phyloP scores from a whole-genome alignment of 2,888 invertebrate genomes.

The Idaea biselata region DNA sequence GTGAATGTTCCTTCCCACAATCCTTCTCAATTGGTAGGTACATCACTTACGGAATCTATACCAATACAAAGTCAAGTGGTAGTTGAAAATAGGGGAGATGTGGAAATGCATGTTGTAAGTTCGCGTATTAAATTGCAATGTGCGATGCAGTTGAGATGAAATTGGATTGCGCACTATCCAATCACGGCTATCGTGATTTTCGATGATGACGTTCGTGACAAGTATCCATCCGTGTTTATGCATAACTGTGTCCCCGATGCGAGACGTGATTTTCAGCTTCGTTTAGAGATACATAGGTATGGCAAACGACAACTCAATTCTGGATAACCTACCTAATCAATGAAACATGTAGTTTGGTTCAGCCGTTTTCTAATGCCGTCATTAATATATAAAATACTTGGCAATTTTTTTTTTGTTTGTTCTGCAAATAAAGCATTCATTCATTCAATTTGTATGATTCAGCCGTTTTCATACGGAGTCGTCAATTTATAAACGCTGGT shows the following conservation, averaged over 20 bases:
- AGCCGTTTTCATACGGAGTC: too few species aligned
- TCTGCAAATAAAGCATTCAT: too few species aligned
- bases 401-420: too few species aligned
- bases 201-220: conserved; percentile 64
- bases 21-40: neutral
- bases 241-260: conserved; percentile 14
- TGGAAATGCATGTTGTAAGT: conserved; percentile 58
- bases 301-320: conserved; percentile 5
- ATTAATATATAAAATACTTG: too few species aligned
- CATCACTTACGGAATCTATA: neutral
- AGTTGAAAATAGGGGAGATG: conserved; percentile 36
- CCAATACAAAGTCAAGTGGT: neutral
- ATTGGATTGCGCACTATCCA: conserved; percentile 70
- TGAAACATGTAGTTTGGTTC: neutral
- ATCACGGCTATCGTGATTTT: conserved; percentile 68
- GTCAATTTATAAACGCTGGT: too few species aligned
- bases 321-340: conserved; percentile 4
- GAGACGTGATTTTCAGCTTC: neutral
- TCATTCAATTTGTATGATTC: too few species aligned
- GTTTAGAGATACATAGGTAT: conserved; percentile 9
- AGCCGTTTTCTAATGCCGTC: too few species aligned
- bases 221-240: conserved; percentile 25
- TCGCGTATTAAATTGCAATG: conserved; percentile 63
- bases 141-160: conserved; percentile 56
- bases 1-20: neutral